Evolutionary conservation across 2,797 vertebrate genomes (phyloP), one percentile per base, ranked within the genome.

Genomic region (Acipenser oxyrinchus): DNA sequence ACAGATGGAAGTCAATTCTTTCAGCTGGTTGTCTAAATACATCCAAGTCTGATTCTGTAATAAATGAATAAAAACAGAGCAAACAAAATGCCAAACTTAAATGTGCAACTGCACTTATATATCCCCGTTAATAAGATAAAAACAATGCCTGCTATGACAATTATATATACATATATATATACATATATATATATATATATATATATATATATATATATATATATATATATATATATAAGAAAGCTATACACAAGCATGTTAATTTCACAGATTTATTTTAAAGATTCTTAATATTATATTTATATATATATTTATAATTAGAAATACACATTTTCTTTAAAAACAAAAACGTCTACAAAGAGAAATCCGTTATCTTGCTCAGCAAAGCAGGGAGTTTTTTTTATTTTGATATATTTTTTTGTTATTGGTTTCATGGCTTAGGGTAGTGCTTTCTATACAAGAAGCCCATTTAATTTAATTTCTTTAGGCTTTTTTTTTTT

Each of bases 181-280:
- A 70, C 62, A 66, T 49, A 55, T 60, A 64, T 63, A 68, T 88
- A 90, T 90, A 96, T 98, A 97, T 98, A 37, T 97, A 97, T 18
- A 18, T 18, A 18, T 18, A 18, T 18, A 18, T 18, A 18, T 18
- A 18, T 18, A 18, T 18, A 18, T 18, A 18, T 18, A 18, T 18
- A 18, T 18, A 18, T 18, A 18, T 18, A 18, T 18, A 18, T 18
- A 18, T 18, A 18, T 18, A 18, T 18, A 18, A 18, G 15, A 18
- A 97, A 97, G 95, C 95, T 99, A 97, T 98, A 96, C 95, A 98
- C 95, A 98, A 98, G 95, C 94, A 96, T 98, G 94, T 97, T 98
- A 95, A 99, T 97, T 98, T 99, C 95, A 97, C 95, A 97, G 95
- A 96, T 96, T 95, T 93, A 91, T 92, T 89, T 82, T 85, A 94